Base-by-base conservation (phyloP, 2,888 invertebrate genomes). In the Ormia ochracea region DNA sequence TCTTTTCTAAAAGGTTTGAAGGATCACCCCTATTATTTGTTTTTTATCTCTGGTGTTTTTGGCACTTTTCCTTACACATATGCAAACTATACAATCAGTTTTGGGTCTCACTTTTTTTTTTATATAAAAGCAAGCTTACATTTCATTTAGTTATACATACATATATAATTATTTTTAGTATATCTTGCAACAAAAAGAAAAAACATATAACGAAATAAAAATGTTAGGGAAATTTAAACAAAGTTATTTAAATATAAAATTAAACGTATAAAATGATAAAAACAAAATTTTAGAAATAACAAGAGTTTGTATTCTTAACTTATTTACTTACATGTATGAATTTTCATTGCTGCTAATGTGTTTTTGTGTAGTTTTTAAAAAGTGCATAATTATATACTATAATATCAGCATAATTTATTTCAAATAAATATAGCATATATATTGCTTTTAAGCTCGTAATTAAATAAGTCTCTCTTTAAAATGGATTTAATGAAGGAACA, bases 311-410 rank as follows among this genome's bases (percentile, higher is more conserved):
- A 41, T 56, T n/a, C n/a, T n/a, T 6, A 56, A 50, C n/a, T 48
- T 14, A 59, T n/a, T n/a, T n/a, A n/a, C n/a, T n/a, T n/a, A n/a
- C n/a, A n/a, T n/a, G n/a, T 31, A 41, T 45, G 48, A 70, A 38
- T 50, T 65, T 59, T 70, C 66, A 83, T 78, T 85, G 84, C 83
- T 84, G 84, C 83, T 84, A 81, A 83, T 84, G 83, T 84, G 84
- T 85, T 84, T 84, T 80, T 83, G 83, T 85, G 84, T 84, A 84
- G 83, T 83, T 84, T 82, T 80, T 78, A 82, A 78, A 68, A 36
- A 33, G 6, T 19, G 23, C 81, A 79, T 56, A n/a, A n/a, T n/a
- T n/a, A 33, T n/a, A 14, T 48, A 48, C 10, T 7, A 2, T 1
- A 36, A 48, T 59, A 38, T 72, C 59, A 59, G 43, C 48, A 58